Evolutionary conservation across 2,888 invertebrate species (phyloP), one percentile per base, ranked within the genome.

Genomic region (Morpho achilles): DNA sequence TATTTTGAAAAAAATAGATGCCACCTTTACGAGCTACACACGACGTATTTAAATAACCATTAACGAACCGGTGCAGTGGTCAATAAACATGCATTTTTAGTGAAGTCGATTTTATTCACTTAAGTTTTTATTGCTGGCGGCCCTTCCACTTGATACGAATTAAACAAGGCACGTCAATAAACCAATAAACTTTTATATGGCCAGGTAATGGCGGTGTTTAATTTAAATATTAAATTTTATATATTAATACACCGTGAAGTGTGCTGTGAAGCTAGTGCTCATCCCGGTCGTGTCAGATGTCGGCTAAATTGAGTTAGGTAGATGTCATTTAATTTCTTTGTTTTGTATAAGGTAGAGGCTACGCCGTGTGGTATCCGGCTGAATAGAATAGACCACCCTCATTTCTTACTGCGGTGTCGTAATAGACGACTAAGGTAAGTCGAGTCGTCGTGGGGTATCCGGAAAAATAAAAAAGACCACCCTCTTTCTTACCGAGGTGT

Each of bases 181-280:
- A 62, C 58, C 56, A 62, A 52, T 64, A 64, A 64, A 65, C 56
- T 63, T 64, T 64, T 64, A 68, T 66, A 61, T 49, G 48, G 52
- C 52, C 53, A 46, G 58, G 53, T 65, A 62, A 62, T 64, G 50
- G 62, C 50, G n/a, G 60, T 60, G 58, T 67, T 66, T 66, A 67
- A 68, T 61, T 63, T 59, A 63, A 65, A 68, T 66, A 65, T 68
- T 67, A 61, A 59, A 56, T 56, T 59, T 61, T 56, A 61, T 58
- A 58, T 58, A n/a, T 58, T 58, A 53, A 60, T 59, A 51, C 49
- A 10, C 53, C 61, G 61, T 63, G 56, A 63, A 63, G 61, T 57
- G 56, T 44, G n/a, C 9, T 39, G 42, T 41, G 50, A 10, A 42
- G 2, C 9, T 23, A 22, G 4, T 51, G 8, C 10, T 43, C n/a